These are phyloP conservation scores for Sisyra nigra DNA, from an alignment of 2,888 invertebrate genomes.

Conservation along the genomic window DNA sequence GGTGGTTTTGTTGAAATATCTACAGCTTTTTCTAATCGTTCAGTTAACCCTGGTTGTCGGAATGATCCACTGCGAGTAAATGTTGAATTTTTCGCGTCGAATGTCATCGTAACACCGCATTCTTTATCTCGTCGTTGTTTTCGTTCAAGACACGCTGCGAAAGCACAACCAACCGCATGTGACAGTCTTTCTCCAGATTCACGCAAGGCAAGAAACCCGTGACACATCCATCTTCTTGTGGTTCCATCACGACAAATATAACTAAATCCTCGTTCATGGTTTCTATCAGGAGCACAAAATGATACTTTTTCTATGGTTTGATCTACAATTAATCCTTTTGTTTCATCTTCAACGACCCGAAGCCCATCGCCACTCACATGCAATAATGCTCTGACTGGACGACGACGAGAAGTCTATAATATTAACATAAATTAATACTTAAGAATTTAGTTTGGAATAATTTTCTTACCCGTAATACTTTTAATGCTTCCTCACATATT, in stretches of 20 bases:
- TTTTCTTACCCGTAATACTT: slow-evolving; percentile 82
- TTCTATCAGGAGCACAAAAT: slow-evolving; percentile 98
- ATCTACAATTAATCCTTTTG: slow-evolving; percentile 95
- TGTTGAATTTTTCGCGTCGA: slow-evolving; percentile 75
- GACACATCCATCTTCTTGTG: slow-evolving; percentile 99
- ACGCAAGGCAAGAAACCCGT: slow-evolving; percentile 91
- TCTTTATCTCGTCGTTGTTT: slow-evolving; percentile 97
- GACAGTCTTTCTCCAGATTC: slow-evolving; percentile 95
- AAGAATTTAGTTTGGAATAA: background rate
- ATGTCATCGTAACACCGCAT: slow-evolving; percentile 84
- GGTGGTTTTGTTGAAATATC: slow-evolving; percentile 27
- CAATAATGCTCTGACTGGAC: slow-evolving; percentile 76
- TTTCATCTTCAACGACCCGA: slow-evolving; percentile 96
- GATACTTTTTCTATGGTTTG: slow-evolving; percentile 99
- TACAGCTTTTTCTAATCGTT: slow-evolving; percentile 40
- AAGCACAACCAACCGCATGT: slow-evolving; percentile 98
- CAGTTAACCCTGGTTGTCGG: slow-evolving; percentile 67
- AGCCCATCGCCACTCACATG: slow-evolving; percentile 92
- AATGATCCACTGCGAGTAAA: slow-evolving; percentile 91
- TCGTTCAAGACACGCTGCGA: slow-evolving; percentile 93
- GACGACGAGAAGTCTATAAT: slow-evolving; percentile 63
- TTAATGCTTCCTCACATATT: slow-evolving; percentile 97
- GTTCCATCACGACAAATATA: slow-evolving; percentile 99
- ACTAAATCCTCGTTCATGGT: slow-evolving; percentile 94
- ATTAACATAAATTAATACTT: slow-evolving; percentile 1